These are phyloP conservation scores for Tichodroma muraria DNA, from an alignment of 2,113 vertebrate genomes.

Conservation along the genomic window DNA sequence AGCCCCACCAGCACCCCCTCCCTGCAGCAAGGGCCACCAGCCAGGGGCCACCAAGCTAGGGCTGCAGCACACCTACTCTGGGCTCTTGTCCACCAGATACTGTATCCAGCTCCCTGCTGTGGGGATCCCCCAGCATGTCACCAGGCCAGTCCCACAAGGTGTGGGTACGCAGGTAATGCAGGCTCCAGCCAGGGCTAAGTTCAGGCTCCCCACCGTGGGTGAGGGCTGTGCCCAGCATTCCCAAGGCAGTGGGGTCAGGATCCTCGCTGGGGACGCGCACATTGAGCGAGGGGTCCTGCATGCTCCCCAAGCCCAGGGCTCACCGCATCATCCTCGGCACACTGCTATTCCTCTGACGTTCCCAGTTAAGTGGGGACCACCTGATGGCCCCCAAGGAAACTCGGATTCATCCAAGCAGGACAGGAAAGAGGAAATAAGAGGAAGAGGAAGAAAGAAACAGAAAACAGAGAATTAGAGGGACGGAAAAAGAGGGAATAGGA, in stretches of 20 bases:
- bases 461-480: background rate
- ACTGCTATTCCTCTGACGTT: background rate
- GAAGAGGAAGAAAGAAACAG: background rate
- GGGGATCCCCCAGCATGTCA: accelerated
- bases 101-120: accelerated
- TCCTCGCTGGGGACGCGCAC: accelerated
- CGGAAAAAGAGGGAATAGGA: background rate
- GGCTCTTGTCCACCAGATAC: background rate
- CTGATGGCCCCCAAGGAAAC: background rate
- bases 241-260: background rate
- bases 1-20: background rate
- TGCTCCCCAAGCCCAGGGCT: accelerated
- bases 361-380: background rate
- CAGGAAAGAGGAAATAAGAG: background rate
- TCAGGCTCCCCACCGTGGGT: accelerated
- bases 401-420: background rate
- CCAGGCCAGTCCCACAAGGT: too few species aligned
- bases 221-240: accelerated
- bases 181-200: background rate
- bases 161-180: accelerated
- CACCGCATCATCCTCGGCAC: background rate
- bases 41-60: background rate
- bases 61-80: background rate
- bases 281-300: accelerated
- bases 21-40: background rate